phyloP scores from a whole-genome alignment of 2,888 invertebrate genomes.

The Scaeva pyrastri region DNA sequence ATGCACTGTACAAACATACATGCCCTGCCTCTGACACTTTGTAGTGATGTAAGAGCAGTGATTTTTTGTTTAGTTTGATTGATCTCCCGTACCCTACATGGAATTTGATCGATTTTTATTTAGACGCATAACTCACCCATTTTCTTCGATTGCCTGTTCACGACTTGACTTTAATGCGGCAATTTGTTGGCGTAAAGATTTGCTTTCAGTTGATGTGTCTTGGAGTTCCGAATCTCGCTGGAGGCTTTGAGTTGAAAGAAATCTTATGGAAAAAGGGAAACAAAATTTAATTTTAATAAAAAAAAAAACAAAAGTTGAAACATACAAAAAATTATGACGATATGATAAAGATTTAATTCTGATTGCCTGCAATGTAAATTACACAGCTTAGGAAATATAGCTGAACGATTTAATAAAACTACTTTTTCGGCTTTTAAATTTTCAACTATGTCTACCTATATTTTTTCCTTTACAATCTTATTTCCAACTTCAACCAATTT shows the following conservation, averaged over 20 bases:
- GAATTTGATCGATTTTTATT: conserved; percentile 55
- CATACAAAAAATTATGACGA: too few relatives aligned
- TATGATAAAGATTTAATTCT: not conserved
- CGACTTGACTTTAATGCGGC: conserved; percentile 81
- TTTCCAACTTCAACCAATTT: too few relatives aligned
- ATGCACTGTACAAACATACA: too few relatives aligned
- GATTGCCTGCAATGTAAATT: not conserved
- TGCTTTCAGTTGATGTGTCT: conserved; percentile 82
- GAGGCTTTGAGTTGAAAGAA: conserved; percentile 79
- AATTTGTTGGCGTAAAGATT: conserved; percentile 82
- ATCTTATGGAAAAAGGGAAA: conserved; percentile 78
- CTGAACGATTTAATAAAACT: too few relatives aligned
- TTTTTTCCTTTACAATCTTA: too few relatives aligned
- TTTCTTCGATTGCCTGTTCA: conserved; percentile 82
- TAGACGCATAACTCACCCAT: conserved; percentile 79
- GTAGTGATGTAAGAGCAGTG: conserved; percentile 39
- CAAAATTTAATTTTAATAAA: conserved; percentile 25
- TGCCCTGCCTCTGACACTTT: conserved; percentile 23
- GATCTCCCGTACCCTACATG: conserved; percentile 6
- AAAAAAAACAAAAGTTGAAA: too few relatives aligned
- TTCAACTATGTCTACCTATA: too few relatives aligned
- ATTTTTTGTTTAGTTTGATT: conserved; percentile 18
- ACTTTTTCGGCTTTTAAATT: too few relatives aligned
- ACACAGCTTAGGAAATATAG: too few relatives aligned
- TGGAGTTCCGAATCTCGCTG: conserved; percentile 81